phyloP scores from a whole-genome alignment of 2,797 vertebrate genomes.

The Agapornis canus region DNA sequence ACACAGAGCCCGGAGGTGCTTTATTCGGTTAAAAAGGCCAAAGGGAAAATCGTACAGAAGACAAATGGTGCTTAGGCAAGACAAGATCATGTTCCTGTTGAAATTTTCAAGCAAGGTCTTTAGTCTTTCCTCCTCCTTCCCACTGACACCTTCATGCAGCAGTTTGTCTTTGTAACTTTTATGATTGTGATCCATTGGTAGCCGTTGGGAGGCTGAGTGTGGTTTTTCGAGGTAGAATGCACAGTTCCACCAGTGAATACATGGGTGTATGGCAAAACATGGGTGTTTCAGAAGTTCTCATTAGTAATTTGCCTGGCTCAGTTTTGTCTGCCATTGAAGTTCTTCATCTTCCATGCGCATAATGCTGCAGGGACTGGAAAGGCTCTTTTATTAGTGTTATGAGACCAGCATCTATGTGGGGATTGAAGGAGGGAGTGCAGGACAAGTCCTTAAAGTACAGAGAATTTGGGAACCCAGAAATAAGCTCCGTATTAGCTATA shows the following conservation, averaged over 20 bases:
- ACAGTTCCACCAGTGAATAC: neutral
- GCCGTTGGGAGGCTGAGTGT: neutral
- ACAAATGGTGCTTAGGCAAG: neutral
- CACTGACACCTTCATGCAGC: neutral
- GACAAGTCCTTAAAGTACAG: neutral
- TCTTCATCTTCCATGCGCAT: neutral
- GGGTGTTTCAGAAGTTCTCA: neutral
- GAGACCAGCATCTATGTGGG: neutral
- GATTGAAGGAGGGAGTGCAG: neutral
- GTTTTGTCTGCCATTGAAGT: neutral
- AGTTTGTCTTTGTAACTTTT: neutral
- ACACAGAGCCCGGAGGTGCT: neutral
- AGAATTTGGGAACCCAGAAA: neutral
- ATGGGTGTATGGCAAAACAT: neutral
- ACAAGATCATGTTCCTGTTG: neutral
- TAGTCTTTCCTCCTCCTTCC: neutral
- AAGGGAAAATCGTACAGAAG: neutral
- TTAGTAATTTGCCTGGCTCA: neutral
- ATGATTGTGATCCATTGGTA: neutral
- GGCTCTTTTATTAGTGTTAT: neutral
- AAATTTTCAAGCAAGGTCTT: neutral
- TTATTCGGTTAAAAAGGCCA: neutral
- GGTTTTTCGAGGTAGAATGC: neutral
- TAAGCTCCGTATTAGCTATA: neutral
- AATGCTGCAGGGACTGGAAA: neutral